phyloP scores from a whole-genome alignment of 2,888 invertebrate genomes.

The Stictocephala bisonia region DNA sequence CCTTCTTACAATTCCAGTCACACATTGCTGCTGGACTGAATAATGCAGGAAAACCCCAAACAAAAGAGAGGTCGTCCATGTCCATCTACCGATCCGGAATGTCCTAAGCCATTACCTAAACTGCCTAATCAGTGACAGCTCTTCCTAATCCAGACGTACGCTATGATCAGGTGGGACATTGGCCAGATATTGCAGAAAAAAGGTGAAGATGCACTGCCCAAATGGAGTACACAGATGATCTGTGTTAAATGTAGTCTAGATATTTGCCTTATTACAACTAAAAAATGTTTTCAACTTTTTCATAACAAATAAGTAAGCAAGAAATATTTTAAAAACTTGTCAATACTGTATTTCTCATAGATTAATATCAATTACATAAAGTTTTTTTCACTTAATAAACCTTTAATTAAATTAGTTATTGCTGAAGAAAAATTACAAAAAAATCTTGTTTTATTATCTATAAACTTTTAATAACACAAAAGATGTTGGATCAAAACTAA shows the following conservation, averaged over 20 bases:
- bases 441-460: not conserved
- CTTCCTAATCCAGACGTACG: not conserved
- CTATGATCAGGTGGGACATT: not conserved
- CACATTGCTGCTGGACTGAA: constrained; percentile 1
- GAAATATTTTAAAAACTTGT: not conserved
- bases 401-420: not conserved
- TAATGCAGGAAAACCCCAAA: not conserved
- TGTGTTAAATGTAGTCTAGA: not conserved
- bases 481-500: not conserved
- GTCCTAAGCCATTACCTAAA: constrained; percentile 1
- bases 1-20: not conserved
- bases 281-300: not conserved
- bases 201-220: not conserved
- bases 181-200: not conserved
- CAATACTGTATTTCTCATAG: not conserved
- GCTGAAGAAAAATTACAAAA: not conserved
- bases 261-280: not conserved
- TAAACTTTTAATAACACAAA: not conserved
- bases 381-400: not conserved
- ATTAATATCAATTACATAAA: not conserved
- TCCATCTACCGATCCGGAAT: not conserved
- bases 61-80: not conserved
- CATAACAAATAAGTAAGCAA: not conserved
- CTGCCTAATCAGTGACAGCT: not conserved
- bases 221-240: not conserved